phyloP scores from a whole-genome alignment of 2,113 vertebrate species.

The Seriola dumerili region DNA sequence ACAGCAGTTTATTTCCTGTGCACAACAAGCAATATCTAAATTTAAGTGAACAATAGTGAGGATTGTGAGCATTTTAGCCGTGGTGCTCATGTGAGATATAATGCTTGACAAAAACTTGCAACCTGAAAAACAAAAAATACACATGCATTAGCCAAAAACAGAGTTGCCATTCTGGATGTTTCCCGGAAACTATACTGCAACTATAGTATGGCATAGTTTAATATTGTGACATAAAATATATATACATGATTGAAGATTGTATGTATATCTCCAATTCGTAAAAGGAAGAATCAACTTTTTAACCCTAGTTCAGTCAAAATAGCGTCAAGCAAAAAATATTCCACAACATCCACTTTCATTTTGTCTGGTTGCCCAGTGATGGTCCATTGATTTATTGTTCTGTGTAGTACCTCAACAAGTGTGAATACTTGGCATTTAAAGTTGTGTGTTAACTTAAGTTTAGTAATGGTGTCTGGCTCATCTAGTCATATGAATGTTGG shows the following conservation, averaged over 20 bases:
- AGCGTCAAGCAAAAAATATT: not conserved
- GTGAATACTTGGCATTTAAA: constrained; percentile 68
- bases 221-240: not conserved
- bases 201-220: not conserved
- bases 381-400: constrained; percentile 28
- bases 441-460: constrained; percentile 40
- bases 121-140: not conserved
- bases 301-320: not conserved
- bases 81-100: not conserved
- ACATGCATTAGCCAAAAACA: not conserved
- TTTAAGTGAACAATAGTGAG: not conserved
- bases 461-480: constrained; percentile 27
- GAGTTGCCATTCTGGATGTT: not conserved
- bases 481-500: constrained; percentile 46
- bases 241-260: not conserved
- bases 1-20: not conserved
- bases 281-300: no score
- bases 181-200: not conserved
- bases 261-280: not conserved
- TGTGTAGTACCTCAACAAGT: constrained; percentile 47
- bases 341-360: not conserved
- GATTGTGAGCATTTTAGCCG: not conserved
- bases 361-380: not conserved
- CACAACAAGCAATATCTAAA: not conserved
- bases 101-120: no score